Percentiles rank a stretch among this genome's conserved stretches.
Evolutionary conservation across 2,888 invertebrate species (phyloP).

Genomic region (Epinotia bilunana): DNA sequence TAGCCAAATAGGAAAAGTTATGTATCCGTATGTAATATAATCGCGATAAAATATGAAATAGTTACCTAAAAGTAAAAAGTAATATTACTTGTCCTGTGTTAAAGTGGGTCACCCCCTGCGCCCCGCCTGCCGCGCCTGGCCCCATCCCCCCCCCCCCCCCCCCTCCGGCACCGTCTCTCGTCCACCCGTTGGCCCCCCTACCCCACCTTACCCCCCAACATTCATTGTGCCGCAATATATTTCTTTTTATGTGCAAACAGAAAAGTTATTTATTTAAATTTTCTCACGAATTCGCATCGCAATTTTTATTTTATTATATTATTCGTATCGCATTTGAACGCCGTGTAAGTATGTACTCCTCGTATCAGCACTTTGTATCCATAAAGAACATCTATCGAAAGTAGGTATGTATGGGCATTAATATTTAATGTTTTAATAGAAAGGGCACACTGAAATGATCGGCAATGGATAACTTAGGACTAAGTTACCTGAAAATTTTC

Average conservation of each 20-base stretch:
- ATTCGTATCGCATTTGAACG: conserved; percentile 82
- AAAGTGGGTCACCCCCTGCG: conserved; percentile 83
- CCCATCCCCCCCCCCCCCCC: conserved; percentile 55
- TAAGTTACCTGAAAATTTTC: too few species aligned
- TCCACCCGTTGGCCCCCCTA: conserved; percentile 73
- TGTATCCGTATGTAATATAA: conserved; percentile 63
- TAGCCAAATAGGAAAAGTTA: conserved; percentile 57
- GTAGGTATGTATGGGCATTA: conserved; percentile 14
- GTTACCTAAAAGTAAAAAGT: conserved; percentile 85
- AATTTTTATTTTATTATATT: conserved; percentile 85
- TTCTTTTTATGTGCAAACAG: conserved; percentile 85
- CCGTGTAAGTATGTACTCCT: conserved; percentile 70
- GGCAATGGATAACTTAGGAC: too few species aligned
- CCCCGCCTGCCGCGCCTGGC: conserved; percentile 52
- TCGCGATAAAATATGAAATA: conserved; percentile 83
- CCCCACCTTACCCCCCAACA: conserved; percentile 78
- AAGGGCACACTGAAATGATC: too few species aligned
- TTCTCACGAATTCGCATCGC: conserved; percentile 85
- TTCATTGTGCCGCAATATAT: conserved; percentile 85
- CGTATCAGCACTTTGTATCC: conserved; percentile 55
- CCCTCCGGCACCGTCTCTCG: conserved; percentile 66
- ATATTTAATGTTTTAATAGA: neutral
- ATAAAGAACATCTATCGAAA: conserved; percentile 53
- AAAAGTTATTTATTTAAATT: conserved; percentile 85
- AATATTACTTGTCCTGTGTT: conserved; percentile 85